phyloP scores from a whole-genome alignment of 2,888 invertebrate species.

The Carabus problematicus region DNA sequence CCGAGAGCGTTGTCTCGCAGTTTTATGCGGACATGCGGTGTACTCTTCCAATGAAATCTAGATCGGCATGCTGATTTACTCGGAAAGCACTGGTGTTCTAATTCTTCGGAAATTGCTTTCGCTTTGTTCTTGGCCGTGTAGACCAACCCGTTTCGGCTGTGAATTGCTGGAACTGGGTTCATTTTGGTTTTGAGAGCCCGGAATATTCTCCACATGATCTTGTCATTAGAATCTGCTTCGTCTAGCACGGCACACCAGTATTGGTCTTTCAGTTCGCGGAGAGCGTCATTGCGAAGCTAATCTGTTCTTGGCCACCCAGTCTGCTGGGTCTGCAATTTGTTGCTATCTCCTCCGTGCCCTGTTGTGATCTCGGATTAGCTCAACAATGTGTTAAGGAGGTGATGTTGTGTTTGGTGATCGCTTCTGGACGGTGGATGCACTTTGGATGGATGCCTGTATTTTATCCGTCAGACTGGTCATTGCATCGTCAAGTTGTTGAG shows the following conservation, averaged over 20 bases:
- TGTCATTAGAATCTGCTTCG: not conserved
- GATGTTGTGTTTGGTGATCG: too few species aligned
- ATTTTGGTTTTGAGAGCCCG: too few species aligned
- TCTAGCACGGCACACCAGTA: not conserved
- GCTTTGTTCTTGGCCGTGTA: not conserved
- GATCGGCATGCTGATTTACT: too few species aligned
- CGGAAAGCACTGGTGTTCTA: too few species aligned
- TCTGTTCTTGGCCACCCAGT: not conserved
- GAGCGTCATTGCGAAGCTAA: not conserved
- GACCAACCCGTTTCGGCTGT: too few species aligned
- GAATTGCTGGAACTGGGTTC: too few species aligned
- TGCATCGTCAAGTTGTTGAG: not conserved
- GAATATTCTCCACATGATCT: too few species aligned
- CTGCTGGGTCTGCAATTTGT: not conserved
- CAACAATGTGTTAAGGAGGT: too few species aligned
- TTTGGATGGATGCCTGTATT: not conserved
- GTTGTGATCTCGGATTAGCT: not conserved
- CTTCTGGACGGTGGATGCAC: not conserved
- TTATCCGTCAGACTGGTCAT: not conserved
- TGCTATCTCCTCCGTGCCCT: not conserved
- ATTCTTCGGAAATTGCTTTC: too few species aligned
- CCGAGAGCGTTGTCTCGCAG: too few species aligned
- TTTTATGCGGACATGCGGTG: too few species aligned
- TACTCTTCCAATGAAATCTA: too few species aligned
- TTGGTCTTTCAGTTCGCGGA: not conserved